Base-by-base conservation (phyloP, 2,797 vertebrate species). In the Melanogrammus aeglefinus region DNA sequence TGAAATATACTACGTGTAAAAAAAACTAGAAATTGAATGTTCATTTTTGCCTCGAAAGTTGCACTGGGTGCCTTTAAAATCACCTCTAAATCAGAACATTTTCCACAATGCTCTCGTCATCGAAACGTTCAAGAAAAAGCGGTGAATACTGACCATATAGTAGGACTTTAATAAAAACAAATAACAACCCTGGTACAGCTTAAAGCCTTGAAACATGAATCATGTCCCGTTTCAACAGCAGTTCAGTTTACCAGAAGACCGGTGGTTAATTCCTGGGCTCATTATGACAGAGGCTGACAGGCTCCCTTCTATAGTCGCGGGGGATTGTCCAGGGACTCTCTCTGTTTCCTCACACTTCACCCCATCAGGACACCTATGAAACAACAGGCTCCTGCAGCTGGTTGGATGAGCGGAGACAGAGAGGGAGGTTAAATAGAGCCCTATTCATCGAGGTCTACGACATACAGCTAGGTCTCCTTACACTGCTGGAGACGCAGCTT, bases 301-400 rank as follows among this genome's bases (percentile, higher is more conserved):
- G 7, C 21, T n/a, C 24, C 57, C 7, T 18, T 24, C 24, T 44
- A 3, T 27, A 9, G 39, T 27, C 33, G 13, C 7, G 16, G 8
- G 36, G 14, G 69, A 35, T 38, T 47, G 51, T 78, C 74, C 74
- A 72, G 75, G 24, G 75, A 14, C 27, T 29, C 31, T 31, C 31
- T 31, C 7, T 33, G 33, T 76, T 81, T 73, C 74, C 74, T 70
- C 80, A 79, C 35, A 77, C 14, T 75, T 27, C 51, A 71, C 10
- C 21, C 33, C 39, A 76, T 66, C 14, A 77, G 36, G 3, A 75
- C 14, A 31, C 24, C 41, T 29, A 29, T 24, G 38, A 51, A 74
- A 74, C 21, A 38, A 33, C 31, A 39, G 31, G 71, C 41, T 41
- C 12, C 33, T 3, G 33, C 33, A 21, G 6, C 33, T 38, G 33